phyloP scores from a whole-genome alignment of 1,140 invertebrate genomes.

The Grapholita molesta region DNA sequence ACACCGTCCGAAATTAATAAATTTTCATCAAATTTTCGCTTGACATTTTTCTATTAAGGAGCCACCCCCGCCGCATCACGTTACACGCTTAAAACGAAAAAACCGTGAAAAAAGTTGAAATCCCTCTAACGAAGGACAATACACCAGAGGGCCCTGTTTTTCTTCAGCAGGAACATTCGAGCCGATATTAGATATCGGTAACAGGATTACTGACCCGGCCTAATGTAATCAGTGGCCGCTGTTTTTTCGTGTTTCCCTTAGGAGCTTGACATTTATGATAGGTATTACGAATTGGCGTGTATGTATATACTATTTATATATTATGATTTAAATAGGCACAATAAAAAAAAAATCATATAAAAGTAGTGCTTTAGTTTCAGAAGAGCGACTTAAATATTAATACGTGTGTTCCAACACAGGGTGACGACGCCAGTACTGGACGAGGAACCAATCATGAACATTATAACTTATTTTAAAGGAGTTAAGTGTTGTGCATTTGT shows the following conservation, averaged over 20 bases:
- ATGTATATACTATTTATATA: too few relatives aligned
- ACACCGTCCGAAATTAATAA: constrained; percentile 48
- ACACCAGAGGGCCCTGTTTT: constrained; percentile 66
- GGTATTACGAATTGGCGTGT: not conserved
- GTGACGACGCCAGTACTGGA: too few relatives aligned
- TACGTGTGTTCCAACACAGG: too few relatives aligned
- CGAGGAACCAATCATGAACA: too few relatives aligned
- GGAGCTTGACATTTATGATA: constrained; percentile 27
- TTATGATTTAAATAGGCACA: too few relatives aligned
- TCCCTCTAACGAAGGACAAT: constrained; percentile 71
- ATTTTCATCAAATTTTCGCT: constrained; percentile 45
- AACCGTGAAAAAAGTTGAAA: constrained; percentile 61
- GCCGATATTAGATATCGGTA: constrained; percentile 70
- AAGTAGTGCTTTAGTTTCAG: too few relatives aligned
- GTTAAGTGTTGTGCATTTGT: too few relatives aligned
- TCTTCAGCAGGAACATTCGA: constrained; percentile 51
- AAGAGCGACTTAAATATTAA: too few relatives aligned
- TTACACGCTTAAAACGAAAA: constrained; percentile 66
- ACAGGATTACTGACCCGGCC: constrained; percentile 71
- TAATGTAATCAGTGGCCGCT: constrained; percentile 67
- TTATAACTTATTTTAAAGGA: too few relatives aligned
- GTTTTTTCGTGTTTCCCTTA: constrained; percentile 53
- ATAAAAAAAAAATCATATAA: too few relatives aligned
- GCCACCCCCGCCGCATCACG: constrained; percentile 58
- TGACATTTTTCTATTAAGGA: constrained; percentile 66